Conservation (phyloP, 2,113 vertebrate genomes). For the Physeter macrocephalus region DNA sequence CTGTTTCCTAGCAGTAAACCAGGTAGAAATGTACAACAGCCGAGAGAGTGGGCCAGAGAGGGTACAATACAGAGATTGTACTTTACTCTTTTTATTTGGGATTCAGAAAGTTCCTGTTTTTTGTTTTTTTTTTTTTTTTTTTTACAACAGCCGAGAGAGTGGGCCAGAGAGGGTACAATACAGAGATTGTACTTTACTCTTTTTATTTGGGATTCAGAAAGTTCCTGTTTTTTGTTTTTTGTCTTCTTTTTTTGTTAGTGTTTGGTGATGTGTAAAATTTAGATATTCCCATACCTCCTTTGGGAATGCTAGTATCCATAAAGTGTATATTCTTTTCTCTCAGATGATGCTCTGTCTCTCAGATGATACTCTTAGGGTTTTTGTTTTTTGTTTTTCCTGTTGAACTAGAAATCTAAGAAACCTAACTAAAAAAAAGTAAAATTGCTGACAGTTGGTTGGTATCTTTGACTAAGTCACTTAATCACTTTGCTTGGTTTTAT, state of each 20-base stretch:
- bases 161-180: neutral
- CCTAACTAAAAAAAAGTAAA: neutral
- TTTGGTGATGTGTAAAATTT: constrained; percentile 9
- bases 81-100: neutral
- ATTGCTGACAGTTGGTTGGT: neutral
- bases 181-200: neutral
- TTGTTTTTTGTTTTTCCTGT: neutral
- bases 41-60: neutral
- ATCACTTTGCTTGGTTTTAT: neutral
- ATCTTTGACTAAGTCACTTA: neutral
- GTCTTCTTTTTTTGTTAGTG: neutral
- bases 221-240: neutral
- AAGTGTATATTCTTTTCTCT: neutral
- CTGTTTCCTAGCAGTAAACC: neutral
- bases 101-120: neutral
- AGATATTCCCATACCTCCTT: neutral
- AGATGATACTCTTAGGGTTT: neutral
- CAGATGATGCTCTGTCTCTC: neutral
- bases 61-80: neutral
- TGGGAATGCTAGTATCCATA: neutral
- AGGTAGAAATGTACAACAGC: neutral
- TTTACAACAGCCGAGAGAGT: neutral
- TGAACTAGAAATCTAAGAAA: constrained; percentile 28
- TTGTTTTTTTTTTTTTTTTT: neutral
- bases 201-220: neutral